A percentile compares a stretch with the other conserved stretches of the same genome.
Evolutionary conservation across 53 echinoderm and acorn worm species (phyloP).

Genomic region (Henricia sp.): DNA sequence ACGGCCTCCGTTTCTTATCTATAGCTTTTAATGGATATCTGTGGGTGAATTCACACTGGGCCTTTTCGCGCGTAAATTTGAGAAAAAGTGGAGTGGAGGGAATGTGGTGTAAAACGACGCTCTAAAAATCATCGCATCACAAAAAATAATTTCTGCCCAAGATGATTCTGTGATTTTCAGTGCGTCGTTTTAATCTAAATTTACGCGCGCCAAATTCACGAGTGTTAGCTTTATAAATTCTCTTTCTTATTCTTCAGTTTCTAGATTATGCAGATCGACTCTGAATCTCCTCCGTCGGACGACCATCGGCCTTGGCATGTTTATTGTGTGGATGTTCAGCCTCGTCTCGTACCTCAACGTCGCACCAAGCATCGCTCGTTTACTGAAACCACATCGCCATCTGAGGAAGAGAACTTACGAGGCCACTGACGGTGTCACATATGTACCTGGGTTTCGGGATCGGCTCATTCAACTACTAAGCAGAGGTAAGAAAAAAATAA

Average conservation of each 20-base stretch:
- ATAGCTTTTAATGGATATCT: too few species aligned
- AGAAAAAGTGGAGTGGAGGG: too few species aligned
- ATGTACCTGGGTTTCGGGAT: constrained; percentile 29
- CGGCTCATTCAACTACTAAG: constrained; percentile 28
- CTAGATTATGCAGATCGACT: constrained; percentile 2
- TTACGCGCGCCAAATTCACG: not conserved
- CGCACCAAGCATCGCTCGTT: constrained; percentile 8
- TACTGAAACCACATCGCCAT: constrained; percentile 22
- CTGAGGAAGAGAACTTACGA: constrained; percentile 29
- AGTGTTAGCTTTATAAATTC: not conserved
- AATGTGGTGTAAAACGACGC: too few species aligned
- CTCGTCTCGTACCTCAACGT: constrained; percentile 51
- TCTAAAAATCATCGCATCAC: too few species aligned
- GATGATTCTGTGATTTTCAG: too few species aligned
- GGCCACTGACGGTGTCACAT: constrained; percentile 32
- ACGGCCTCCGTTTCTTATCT: too few species aligned
- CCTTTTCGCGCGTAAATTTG: too few species aligned
- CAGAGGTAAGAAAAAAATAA: constrained; percentile 53
- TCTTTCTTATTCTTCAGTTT: not conserved
- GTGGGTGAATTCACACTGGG: too few species aligned
- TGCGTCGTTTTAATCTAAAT: too few species aligned
- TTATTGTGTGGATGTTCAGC: constrained; percentile 51
- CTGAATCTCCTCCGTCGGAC: constrained; percentile 6
- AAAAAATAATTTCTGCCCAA: too few species aligned
- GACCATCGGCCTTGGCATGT: not conserved